Conservation (phyloP, 2,113 vertebrate species). For the Tautogolabrus adspersus region DNA sequence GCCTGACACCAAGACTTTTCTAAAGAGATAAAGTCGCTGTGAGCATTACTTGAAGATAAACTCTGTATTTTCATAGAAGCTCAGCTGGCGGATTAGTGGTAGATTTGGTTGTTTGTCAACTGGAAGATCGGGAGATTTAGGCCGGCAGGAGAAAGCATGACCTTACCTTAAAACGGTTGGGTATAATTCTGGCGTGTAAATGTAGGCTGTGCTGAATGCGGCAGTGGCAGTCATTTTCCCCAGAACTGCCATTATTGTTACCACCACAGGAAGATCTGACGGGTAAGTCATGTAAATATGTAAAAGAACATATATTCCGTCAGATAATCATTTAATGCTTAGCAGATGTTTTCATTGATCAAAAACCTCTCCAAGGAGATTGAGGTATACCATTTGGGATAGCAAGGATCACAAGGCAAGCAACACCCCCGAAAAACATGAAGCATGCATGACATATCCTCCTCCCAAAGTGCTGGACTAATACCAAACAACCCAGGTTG, state of each 20-base stretch:
- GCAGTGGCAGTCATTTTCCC: conserved; percentile 66
- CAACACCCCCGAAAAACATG: conserved; percentile 83
- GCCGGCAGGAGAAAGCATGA: background rate
- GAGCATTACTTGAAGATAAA: too few species aligned
- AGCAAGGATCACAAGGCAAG: conserved; percentile 83
- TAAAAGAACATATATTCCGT: background rate
- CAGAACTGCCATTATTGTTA: conserved; percentile 51
- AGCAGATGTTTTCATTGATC: too few species aligned
- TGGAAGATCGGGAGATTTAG: too few species aligned
- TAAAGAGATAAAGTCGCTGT: too few species aligned
- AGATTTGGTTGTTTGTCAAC: too few species aligned
- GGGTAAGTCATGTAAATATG: background rate
- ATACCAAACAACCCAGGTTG: conserved; percentile 74
- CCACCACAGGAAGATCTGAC: conserved; percentile 59
- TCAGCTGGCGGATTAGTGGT: too few species aligned
- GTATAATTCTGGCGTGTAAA: conserved; percentile 90
- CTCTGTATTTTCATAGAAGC: too few species aligned
- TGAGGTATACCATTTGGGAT: conserved; percentile 85
- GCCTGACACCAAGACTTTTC: too few species aligned
- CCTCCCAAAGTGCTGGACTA: conserved; percentile 85
- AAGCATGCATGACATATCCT: conserved; percentile 76
- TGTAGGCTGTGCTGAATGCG: conserved; percentile 46
- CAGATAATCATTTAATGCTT: too few species aligned
- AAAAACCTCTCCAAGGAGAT: background rate
- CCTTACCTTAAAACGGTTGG: conserved; percentile 66